Evolutionary conservation across 1,140 invertebrate genomes (phyloP).

Genomic region (Bemisia tabaci): DNA sequence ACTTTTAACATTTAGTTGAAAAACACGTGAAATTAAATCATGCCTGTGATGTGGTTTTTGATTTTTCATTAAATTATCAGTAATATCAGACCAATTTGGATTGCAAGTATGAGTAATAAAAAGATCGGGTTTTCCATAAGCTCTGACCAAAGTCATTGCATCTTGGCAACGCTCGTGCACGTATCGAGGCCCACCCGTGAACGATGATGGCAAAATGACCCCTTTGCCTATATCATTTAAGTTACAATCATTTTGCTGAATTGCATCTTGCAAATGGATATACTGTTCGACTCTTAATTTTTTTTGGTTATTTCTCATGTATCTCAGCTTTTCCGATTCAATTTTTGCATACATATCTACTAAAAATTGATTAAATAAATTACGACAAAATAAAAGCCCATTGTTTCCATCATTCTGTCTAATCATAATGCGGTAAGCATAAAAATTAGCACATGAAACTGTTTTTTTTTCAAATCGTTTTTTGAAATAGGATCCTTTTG

Average conservation of each 20-base stretch:
- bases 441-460: background rate
- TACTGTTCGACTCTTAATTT: conserved; percentile 34
- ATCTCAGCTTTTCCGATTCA: conserved; percentile 31
- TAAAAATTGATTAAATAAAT: conserved; percentile 30
- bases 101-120: conserved; percentile 19
- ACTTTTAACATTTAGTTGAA: conserved; percentile 14
- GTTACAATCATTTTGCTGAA: conserved; percentile 15
- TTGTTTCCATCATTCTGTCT: no score
- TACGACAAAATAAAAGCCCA: no score
- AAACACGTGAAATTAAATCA: conserved; percentile 17
- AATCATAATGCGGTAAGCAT: background rate
- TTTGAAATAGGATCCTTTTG: conserved; percentile 8
- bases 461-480: background rate
- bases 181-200: conserved; percentile 28
- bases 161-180: conserved; percentile 34
- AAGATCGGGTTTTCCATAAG: conserved; percentile 26
- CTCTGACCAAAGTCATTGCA: conserved; percentile 31
- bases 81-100: conserved; percentile 20
- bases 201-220: conserved; percentile 29
- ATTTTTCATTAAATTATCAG: background rate
- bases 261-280: conserved; percentile 24
- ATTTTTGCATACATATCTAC: conserved; percentile 34
- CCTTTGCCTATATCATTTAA: conserved; percentile 16
- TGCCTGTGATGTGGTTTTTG: conserved; percentile 20
- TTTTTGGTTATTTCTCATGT: conserved; percentile 31